Percentiles rank a stretch among this genome's conserved stretches.
These are phyloP conservation scores for Trematomus loennbergii DNA, from an alignment of 2,113 vertebrate species.

Conservation along the genomic window DNA sequence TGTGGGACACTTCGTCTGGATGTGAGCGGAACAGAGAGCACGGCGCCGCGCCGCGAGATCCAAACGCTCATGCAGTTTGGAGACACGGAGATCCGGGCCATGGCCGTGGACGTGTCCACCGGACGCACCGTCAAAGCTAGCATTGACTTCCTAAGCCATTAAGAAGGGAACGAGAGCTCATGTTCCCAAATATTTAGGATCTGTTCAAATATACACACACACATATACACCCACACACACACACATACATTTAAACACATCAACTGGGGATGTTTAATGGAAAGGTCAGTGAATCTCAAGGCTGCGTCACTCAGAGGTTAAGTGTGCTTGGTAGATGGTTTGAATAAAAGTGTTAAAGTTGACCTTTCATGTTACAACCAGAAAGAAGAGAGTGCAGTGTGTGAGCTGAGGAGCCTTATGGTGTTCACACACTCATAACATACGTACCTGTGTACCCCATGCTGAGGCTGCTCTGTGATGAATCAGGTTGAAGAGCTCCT, in stretches of 20 bases:
- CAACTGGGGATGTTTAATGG: conserved; percentile 25
- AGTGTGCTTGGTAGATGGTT: not conserved
- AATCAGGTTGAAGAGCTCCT: conserved; percentile 22
- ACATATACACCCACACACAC: not conserved
- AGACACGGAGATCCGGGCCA: conserved; percentile 97
- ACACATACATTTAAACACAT: conserved; percentile 6
- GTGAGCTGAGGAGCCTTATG: not conserved
- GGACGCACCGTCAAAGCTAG: conserved; percentile 94
- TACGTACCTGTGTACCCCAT: not conserved
- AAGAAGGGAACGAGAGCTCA: conserved; percentile 23
- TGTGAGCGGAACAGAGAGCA: conserved; percentile 89
- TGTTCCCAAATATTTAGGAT: conserved; percentile 6
- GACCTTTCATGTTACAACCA: not conserved
- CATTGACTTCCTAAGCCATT: conserved; percentile 97
- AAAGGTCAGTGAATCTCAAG: conserved; percentile 21
- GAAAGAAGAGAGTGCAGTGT: too few relatives aligned
- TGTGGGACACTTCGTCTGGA: conserved; percentile 96
- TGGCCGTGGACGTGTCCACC: conserved; percentile 93
- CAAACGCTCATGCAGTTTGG: conserved; percentile 99
- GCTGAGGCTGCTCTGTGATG: not conserved
- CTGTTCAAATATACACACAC: conserved; percentile 20
- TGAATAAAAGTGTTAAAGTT: conserved; percentile 8
- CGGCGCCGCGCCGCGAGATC: conserved; percentile 90
- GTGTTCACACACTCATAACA: conserved; percentile 5
- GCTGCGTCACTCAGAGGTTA: conserved; percentile 7